Base-by-base conservation (phyloP, 2,888 invertebrate genomes). In the Brachyptera putata region DNA sequence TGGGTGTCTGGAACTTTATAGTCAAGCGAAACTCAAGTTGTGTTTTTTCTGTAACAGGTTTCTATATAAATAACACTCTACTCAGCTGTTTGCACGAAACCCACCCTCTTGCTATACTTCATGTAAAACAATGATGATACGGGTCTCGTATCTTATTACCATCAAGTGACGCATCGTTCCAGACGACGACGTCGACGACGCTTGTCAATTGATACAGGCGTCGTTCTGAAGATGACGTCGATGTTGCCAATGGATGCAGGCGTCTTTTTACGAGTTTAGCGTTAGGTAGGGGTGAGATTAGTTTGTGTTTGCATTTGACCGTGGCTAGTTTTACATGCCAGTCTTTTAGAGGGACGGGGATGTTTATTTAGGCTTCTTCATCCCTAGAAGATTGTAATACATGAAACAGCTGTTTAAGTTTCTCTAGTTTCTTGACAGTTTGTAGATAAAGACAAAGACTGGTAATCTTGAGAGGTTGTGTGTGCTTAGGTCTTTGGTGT, bases 341-440 rank as follows among this genome's bases (percentile, higher is more conserved):
- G 46, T 24, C 24, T 39, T 18, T 7, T 9, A 18, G 36, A 21
- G 22, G 9, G 53, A 36, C 36, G 22, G 9, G 53, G 21, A 18
- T 53, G 53, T 53, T 53, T 53, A 16, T 22, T 36, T 5, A 53
- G 53, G 53, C 36, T 30, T 7, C 36, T 46, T 4, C 21, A n/a
- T 24, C 18, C 21, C 46, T 24, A 24, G 18, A 18, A 24, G 3
- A 22, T 30, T 30, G 30, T 30, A 11, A 18, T 16, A 43, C 43
- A 21, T 43, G 43, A 43, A 43, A 43, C 43, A 43, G 7, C 43
- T 43, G 43, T 43, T 43, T 43, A 7, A 11, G 43, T 16, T 37
- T 37, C 11, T 37, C 39, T 37, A 14, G 14, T 3, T 37, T 11
- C 16, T n/a, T 11, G 11, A 34, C 34, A 9, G 7, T 7, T 9